Percentiles rank a stretch among this genome's conserved stretches.
phyloP scores from a whole-genome alignment of 1,140 invertebrate species.

The Chironomus tepperi region DNA sequence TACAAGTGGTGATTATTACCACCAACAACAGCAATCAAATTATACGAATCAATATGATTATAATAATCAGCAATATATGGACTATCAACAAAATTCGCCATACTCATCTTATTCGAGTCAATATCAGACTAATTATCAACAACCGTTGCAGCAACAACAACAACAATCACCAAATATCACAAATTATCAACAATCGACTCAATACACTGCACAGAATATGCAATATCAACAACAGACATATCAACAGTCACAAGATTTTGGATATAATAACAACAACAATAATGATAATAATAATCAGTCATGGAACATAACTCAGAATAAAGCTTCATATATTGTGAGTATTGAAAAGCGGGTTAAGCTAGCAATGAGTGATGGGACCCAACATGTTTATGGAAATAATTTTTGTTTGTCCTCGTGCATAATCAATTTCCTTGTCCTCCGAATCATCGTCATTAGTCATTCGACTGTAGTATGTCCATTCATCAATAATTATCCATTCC shows the following conservation, averaged over 20 bases:
- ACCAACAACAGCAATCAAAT: neutral
- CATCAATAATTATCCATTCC: neutral
- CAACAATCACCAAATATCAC: neutral
- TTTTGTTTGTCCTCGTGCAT: neutral
- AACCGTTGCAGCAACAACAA: neutral
- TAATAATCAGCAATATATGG: neutral
- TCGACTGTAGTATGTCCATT: neutral
- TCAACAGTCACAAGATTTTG: neutral
- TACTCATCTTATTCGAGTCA: neutral
- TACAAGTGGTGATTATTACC: neutral
- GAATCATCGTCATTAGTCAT: neutral
- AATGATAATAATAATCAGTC: neutral
- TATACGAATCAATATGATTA: conserved; percentile 9
- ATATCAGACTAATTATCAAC: neutral
- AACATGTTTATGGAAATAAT: neutral
- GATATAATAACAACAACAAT: neutral
- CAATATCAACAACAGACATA: neutral
- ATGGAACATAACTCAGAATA: neutral
- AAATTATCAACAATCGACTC: neutral
- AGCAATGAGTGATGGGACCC: neutral
- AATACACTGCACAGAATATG: neutral
- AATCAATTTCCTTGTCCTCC: neutral
- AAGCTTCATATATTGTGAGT: conserved; percentile 11
- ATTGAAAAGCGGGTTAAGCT: neutral
- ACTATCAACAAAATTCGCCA: neutral